These are phyloP conservation scores for Gavia stellata DNA, from an alignment of 2,113 vertebrate genomes.

Conservation along the genomic window DNA sequence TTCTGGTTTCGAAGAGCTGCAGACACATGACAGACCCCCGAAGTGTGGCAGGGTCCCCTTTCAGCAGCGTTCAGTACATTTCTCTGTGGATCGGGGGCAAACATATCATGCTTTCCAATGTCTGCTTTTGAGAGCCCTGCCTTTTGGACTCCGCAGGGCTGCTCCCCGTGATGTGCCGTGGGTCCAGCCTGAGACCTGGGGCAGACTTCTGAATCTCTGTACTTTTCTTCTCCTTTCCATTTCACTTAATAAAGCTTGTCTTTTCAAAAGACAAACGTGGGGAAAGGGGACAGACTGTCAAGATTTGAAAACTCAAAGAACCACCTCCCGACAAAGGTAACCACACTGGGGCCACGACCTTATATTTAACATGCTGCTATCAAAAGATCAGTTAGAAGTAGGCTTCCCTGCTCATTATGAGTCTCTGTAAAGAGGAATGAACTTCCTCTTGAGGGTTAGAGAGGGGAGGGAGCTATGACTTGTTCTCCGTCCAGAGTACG, in stretches of 20 bases:
- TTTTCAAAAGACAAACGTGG: background rate
- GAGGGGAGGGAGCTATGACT: background rate
- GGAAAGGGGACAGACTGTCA: background rate
- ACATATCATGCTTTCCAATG: background rate
- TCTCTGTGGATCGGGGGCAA: background rate
- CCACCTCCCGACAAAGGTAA: background rate
- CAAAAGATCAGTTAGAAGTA: background rate
- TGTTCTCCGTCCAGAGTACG: fast-evolving
- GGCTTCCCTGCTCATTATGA: background rate
- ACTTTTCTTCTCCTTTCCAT: background rate
- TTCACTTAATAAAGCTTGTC: background rate
- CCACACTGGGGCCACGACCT: fast-evolving
- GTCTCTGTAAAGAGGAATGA: background rate
- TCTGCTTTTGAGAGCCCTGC: background rate
- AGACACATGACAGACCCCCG: background rate
- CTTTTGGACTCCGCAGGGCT: background rate
- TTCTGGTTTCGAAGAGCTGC: background rate
- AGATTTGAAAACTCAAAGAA: background rate
- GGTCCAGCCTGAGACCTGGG: background rate
- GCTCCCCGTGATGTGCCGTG: fast-evolving
- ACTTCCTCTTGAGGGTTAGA: background rate
- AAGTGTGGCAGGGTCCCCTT: background rate
- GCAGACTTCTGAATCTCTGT: background rate
- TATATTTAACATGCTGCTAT: fast-evolving
- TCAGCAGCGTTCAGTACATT: background rate